Conservation (phyloP, 2,888 invertebrate species). For the Drosophila stalkeri region DNA sequence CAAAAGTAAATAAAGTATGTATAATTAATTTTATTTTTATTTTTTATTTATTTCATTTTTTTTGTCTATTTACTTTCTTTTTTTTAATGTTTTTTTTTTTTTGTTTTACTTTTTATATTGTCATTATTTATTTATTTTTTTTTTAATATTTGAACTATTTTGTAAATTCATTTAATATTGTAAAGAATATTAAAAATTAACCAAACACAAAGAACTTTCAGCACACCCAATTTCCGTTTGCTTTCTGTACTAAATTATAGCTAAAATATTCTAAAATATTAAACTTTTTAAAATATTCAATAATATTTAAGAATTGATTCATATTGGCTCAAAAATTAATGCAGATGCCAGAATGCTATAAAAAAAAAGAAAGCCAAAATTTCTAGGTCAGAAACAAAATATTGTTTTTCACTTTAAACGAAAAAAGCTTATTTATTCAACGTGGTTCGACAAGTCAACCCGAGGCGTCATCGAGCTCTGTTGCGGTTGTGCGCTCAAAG, state of each 20-base stretch:
- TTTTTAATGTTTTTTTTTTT: too few species aligned
- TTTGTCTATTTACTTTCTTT: too few species aligned
- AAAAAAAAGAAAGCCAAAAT: slow-evolving; percentile 68
- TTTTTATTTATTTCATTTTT: too few species aligned
- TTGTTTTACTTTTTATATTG: neutral
- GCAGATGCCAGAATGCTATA: slow-evolving; percentile 27
- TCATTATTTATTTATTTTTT: neutral
- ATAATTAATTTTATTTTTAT: too few species aligned
- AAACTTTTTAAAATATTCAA: neutral
- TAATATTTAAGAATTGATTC: slow-evolving; percentile 10
- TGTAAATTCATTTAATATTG: neutral
- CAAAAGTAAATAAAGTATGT: too few species aligned
- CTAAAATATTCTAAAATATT: neutral
- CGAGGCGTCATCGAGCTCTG: slow-evolving; percentile 21
- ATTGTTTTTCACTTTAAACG: slow-evolving; percentile 29
- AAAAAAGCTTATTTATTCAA: slow-evolving; percentile 67
- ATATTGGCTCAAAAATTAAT: slow-evolving; percentile 13
- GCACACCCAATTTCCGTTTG: neutral
- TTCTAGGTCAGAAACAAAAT: slow-evolving; percentile 63
- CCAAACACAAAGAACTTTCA: neutral
- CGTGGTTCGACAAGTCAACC: slow-evolving; percentile 23
- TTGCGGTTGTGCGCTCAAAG: slow-evolving; percentile 72
- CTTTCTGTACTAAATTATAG: neutral
- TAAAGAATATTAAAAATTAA: neutral
- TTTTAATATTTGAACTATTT: neutral